Conservation (phyloP, 1,140 invertebrate species). For the Temnothorax nylanderi region DNA sequence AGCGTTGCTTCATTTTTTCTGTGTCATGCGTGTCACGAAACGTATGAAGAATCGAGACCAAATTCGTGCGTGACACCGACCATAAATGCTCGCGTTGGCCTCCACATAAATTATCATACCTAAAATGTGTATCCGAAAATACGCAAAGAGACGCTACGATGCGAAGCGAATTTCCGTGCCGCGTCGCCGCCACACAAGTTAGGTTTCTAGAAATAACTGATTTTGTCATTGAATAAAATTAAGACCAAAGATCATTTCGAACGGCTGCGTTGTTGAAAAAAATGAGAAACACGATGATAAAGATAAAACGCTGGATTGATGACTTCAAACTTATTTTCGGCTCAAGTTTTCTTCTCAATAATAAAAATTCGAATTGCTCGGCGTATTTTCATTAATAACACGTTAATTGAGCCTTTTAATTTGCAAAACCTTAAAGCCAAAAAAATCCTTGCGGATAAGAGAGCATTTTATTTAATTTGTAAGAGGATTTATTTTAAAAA, state of each 20-base stretch:
- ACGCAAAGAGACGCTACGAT: slow-evolving; percentile 19
- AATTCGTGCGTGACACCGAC: slow-evolving; percentile 52
- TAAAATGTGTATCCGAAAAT: slow-evolving; percentile 46
- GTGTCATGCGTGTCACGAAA: slow-evolving; percentile 50
- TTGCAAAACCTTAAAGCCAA: neutral
- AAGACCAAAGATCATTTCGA: slow-evolving; percentile 6
- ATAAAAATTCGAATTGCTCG: neutral
- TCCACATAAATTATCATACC: slow-evolving; percentile 73
- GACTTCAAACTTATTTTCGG: neutral
- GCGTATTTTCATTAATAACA: neutral
- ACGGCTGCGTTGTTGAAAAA: neutral
- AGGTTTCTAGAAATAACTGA: slow-evolving; percentile 53
- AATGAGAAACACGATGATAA: neutral
- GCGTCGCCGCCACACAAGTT: slow-evolving; percentile 37
- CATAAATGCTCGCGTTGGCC: slow-evolving; percentile 38
- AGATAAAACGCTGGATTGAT: neutral
- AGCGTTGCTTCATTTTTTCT: slow-evolving; percentile 37
- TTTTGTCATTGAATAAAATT: slow-evolving; percentile 32
- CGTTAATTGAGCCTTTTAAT: neutral
- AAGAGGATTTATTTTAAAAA: too few species aligned
- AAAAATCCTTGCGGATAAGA: neutral
- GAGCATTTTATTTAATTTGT: neutral
- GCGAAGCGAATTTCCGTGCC: slow-evolving; percentile 57
- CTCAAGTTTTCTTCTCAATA: neutral
- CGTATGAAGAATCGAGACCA: slow-evolving; percentile 40